These are phyloP conservation scores for Zonitis immaculata DNA, from an alignment of 2,888 invertebrate genomes.

Conservation along the genomic window DNA sequence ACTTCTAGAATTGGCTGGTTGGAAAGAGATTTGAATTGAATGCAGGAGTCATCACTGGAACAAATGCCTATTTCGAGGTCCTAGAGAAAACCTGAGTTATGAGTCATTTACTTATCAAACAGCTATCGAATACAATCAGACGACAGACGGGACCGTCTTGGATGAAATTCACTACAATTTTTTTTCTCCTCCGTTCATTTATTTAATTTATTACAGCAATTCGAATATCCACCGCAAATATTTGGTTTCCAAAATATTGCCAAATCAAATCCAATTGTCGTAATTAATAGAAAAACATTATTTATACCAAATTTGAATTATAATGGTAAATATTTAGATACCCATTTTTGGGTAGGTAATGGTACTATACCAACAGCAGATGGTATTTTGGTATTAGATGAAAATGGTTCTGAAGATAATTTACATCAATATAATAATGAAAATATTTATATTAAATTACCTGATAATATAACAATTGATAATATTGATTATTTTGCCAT, in stretches of 20 bases:
- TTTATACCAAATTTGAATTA: slow-evolving; percentile 32
- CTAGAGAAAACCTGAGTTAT: too few species aligned
- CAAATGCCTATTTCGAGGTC: too few species aligned
- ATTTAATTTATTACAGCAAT: too few species aligned
- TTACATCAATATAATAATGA: slow-evolving; percentile 23
- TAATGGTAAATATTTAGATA: slow-evolving; percentile 19
- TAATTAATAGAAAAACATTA: slow-evolving; percentile 31
- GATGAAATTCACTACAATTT: too few species aligned
- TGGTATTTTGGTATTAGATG: slow-evolving; percentile 21
- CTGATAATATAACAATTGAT: slow-evolving; percentile 23
- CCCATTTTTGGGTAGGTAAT: slow-evolving; percentile 31
- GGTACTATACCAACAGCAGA: slow-evolving; percentile 19
- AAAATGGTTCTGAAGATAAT: slow-evolving; percentile 19
- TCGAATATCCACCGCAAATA: slow-evolving; percentile 11
- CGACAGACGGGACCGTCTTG: too few species aligned
- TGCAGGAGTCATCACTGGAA: too few species aligned
- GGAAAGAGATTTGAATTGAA: too few species aligned
- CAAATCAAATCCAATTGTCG: slow-evolving; percentile 29
- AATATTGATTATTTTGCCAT: slow-evolving; percentile 32
- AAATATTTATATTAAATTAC: slow-evolving; percentile 30
- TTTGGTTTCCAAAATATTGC: slow-evolving; percentile 15
- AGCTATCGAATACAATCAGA: too few species aligned
- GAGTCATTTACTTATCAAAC: too few species aligned
- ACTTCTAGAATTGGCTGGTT: too few species aligned
- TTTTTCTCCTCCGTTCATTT: too few species aligned